Evolutionary conservation across 2,888 invertebrate species (phyloP).

Genomic region (Tachystola acroxantha): DNA sequence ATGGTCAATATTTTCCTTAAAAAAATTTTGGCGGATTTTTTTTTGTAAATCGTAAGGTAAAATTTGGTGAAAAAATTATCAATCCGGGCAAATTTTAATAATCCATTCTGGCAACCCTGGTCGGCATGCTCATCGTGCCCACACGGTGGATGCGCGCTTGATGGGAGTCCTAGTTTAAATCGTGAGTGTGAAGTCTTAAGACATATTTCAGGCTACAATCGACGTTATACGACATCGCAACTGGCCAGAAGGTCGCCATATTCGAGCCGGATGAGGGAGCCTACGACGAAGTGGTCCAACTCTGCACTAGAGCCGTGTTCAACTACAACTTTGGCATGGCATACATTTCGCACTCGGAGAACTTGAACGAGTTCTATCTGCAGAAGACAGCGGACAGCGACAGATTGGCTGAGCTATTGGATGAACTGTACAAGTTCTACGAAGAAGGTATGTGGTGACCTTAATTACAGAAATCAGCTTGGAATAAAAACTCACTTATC

Average conservation of each 20-base stretch:
- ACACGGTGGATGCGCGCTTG: no score
- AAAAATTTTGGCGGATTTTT: no score
- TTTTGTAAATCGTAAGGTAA: no score
- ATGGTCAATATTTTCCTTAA: no score
- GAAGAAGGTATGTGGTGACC: constrained; percentile 60
- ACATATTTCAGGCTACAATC: constrained; percentile 82
- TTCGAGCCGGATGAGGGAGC: constrained; percentile 76
- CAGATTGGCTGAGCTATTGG: constrained; percentile 73
- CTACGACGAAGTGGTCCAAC: constrained; percentile 63
- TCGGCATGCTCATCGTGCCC: no score
- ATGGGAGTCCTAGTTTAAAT: no score
- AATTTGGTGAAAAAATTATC: no score
- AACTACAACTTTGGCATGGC: constrained; percentile 77
- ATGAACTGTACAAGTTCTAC: constrained; percentile 76
- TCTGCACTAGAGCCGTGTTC: constrained; percentile 82
- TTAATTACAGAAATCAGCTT: no score
- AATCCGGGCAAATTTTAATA: no score
- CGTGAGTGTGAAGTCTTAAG: no score
- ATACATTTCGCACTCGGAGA: constrained; percentile 77
- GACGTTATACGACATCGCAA: constrained; percentile 77
- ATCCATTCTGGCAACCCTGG: no score
- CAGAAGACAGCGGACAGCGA: constrained; percentile 74
- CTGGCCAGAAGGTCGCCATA: constrained; percentile 67
- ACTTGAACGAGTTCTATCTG: constrained; percentile 80
- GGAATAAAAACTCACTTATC: no score